Conservation (phyloP, 2,888 invertebrate genomes). For the Campaea margaritaria region DNA sequence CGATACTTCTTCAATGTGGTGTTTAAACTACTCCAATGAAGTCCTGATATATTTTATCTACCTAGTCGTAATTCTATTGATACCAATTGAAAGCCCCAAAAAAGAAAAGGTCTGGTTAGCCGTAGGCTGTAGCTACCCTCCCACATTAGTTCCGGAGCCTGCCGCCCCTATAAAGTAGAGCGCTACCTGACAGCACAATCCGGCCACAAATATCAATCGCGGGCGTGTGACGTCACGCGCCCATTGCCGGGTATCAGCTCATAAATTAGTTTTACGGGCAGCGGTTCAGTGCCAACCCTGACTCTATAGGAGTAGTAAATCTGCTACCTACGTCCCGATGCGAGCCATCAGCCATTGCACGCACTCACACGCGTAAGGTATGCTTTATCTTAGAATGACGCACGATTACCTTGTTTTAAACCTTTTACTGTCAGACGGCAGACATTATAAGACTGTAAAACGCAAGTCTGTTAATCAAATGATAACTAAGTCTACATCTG, state of each 20-base stretch:
- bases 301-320: background rate
- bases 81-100: too few species aligned
- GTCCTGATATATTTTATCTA: too few species aligned
- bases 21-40: too few species aligned
- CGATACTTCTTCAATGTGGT: too few species aligned
- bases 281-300: slow-evolving; percentile 23
- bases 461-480: too few species aligned
- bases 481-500: too few species aligned
- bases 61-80: too few species aligned
- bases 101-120: background rate
- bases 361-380: too few species aligned
- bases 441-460: too few species aligned
- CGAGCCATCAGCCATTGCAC: background rate
- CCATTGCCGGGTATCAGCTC: slow-evolving; percentile 20
- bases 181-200: background rate
- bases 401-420: too few species aligned
- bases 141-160: background rate
- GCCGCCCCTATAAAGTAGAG: background rate
- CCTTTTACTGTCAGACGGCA: too few species aligned
- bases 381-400: too few species aligned
- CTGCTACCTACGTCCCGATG: background rate
- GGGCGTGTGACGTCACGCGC: slow-evolving; percentile 34
- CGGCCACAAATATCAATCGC: slow-evolving; percentile 3
- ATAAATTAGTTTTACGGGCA: slow-evolving; percentile 42
- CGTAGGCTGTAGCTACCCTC: background rate